A percentile compares a stretch with the other conserved stretches of the same genome.
Conservation (phyloP, 2,797 vertebrate genomes). For the Oophaga sylvatica region DNA sequence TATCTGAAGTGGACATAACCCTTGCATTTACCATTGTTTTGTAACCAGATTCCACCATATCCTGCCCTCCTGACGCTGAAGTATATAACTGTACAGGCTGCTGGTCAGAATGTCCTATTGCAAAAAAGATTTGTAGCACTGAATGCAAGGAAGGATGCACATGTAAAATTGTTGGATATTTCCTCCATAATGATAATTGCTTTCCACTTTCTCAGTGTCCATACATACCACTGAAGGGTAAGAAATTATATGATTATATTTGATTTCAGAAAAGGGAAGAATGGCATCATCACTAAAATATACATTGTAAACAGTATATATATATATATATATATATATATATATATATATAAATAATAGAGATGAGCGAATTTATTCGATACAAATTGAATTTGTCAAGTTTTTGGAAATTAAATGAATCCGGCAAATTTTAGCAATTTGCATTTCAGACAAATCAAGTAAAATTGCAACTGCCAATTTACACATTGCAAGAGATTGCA, state of each 20-base stretch:
- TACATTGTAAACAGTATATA: no score
- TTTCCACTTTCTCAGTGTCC: conserved; percentile 1
- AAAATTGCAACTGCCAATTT: no score
- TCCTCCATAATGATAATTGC: not conserved
- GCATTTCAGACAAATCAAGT: no score
- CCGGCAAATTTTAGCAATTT: no score
- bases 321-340: no score
- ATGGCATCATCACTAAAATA: no score
- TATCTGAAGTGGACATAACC: not conserved
- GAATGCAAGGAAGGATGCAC: not conserved
- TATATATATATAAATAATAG: no score
- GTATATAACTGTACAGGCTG: not conserved
- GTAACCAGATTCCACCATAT: not conserved
- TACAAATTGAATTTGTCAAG: no score
- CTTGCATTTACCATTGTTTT: not conserved
- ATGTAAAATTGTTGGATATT: not conserved
- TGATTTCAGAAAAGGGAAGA: not conserved
- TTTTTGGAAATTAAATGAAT: no score
- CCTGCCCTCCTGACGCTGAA: conserved; percentile 6
- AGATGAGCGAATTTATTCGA: no score
- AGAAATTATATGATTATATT: not conserved
- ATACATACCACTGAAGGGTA: not conserved
- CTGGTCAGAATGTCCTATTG: not conserved
- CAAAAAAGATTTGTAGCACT: not conserved
- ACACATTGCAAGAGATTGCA: no score